phyloP scores from a whole-genome alignment of 2,888 invertebrate genomes.

The Gryllus longicercus region DNA sequence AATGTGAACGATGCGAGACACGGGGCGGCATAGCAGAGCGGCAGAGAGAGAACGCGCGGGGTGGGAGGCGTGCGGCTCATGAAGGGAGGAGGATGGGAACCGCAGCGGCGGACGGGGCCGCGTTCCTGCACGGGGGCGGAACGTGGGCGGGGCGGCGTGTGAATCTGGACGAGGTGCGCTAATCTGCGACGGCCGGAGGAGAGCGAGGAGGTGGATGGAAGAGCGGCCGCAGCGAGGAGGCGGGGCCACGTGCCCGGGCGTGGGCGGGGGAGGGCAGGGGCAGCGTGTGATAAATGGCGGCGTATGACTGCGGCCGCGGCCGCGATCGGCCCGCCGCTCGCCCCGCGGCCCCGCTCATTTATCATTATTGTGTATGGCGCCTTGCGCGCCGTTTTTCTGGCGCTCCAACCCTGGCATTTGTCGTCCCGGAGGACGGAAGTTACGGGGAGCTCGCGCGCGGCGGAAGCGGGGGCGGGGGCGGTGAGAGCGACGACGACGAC shows the following conservation, averaged over 20 bases:
- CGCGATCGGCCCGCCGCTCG: slow-evolving; percentile 17
- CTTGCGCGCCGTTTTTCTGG: neutral
- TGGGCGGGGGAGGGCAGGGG: neutral
- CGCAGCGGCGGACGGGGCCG: no score
- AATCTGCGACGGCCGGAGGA: neutral
- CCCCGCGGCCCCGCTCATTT: slow-evolving; percentile 9
- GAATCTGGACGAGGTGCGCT: no score
- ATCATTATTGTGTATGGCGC: slow-evolving; percentile 8
- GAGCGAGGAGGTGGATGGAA: neutral
- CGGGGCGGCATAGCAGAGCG: no score
- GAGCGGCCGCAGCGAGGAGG: neutral
- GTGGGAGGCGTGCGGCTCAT: no score
- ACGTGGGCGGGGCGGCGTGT: no score
- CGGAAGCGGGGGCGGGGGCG: neutral
- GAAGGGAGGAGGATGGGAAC: no score
- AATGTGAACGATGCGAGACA: no score
- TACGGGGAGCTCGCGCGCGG: neutral
- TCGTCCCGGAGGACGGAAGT: neutral
- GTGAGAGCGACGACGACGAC: no score
- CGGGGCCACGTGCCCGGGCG: neutral
- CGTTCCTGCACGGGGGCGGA: no score
- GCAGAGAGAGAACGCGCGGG: no score
- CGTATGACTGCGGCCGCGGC: neutral
- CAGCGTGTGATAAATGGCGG: neutral
- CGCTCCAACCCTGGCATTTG: neutral